Evolutionary conservation across 2,888 invertebrate species (phyloP), one percentile per base, ranked within the genome.

Genomic region (Nipponacmea schrenckii): DNA sequence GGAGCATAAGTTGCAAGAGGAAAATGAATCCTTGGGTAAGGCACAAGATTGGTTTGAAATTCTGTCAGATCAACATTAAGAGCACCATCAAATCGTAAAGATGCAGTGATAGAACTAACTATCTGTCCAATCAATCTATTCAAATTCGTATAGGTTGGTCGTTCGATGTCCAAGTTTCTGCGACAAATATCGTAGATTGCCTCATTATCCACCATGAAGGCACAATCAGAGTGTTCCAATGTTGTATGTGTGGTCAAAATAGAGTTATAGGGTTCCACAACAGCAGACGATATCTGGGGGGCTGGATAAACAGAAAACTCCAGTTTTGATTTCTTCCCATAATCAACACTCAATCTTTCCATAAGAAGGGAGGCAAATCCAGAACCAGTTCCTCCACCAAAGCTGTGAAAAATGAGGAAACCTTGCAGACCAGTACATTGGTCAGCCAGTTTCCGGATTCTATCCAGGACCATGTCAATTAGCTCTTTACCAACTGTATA

Each of bases 261-360:
- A 0, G 96, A 96, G 91, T 97, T 97, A 93, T 97, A 97, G 0
- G 96, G 96, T 88, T 96, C 96, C 56, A 96, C 96, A 12, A 96
- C 96, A 0, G 96, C 95, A 0, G 96, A 96, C 46, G 95, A 95
- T 44, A 96, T 93, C 92, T 93, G 94, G 66, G 95, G 95, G 14
- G 95, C 95, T 5, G 96, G 96, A 87, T 96, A 96, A 69, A 96
- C 93, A 17, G 94, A 93, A 88, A 95, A 96, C 88, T 95, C 94
- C 69, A 96, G 90, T 86, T 95, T 95, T 87, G 94, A 94, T 87
- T 95, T 95, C 89, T 74, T 74, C 68, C 94, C 94, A 83, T 93
- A 96, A 84, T 95, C 95, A 26, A 93, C 93, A 0, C 93, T 93
- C 2, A 96, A 90, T 71, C 94, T 92, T 89, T 96, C 94, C 94